phyloP scores from a whole-genome alignment of 2,113 vertebrate species.

The Gallinago media region DNA sequence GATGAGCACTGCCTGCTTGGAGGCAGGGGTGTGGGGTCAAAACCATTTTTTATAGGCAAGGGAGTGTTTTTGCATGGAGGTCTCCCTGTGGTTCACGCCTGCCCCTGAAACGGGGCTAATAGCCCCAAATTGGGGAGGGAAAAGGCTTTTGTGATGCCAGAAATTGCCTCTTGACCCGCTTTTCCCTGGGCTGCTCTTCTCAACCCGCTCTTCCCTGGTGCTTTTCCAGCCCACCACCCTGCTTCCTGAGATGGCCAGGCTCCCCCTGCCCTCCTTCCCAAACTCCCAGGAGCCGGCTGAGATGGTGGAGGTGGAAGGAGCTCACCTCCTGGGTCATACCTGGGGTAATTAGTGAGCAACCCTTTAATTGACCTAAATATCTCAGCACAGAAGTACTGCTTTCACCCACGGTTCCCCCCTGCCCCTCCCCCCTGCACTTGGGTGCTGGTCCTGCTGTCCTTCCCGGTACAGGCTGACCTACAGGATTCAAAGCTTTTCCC shows the following conservation, averaged over 20 bases:
- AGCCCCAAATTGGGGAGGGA: background rate
- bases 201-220: fast-evolving
- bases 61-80: background rate
- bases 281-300: fast-evolving
- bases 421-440: background rate
- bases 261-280: background rate
- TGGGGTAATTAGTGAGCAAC: background rate
- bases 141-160: background rate
- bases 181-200: background rate
- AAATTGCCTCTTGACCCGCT: fast-evolving
- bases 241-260: background rate
- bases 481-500: constrained; percentile 64
- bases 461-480: constrained; percentile 31
- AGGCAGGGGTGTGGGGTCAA: background rate
- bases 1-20: fast-evolving
- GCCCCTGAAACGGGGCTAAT: background rate
- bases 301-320: background rate
- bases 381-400: background rate
- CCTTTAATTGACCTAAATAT: background rate
- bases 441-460: background rate
- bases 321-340: background rate
- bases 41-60: fast-evolving
- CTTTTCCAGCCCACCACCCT: background rate
- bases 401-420: background rate
- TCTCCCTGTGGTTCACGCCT: background rate